These are phyloP conservation scores for Chlorops oryzae DNA, from an alignment of 1,140 invertebrate genomes.

Conservation along the genomic window DNA sequence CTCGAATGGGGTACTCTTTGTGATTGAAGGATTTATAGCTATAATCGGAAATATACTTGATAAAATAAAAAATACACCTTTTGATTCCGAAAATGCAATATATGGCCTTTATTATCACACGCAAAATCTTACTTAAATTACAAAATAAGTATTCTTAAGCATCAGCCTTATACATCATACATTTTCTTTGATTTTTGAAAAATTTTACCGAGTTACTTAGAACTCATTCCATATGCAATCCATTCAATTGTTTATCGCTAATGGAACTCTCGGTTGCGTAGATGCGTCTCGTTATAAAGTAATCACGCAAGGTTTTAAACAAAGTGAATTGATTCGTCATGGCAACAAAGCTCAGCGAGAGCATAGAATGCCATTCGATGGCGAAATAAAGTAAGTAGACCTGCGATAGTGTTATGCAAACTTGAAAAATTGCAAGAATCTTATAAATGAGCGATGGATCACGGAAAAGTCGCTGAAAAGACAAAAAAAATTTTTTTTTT, in stretches of 20 bases:
- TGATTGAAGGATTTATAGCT: too few species aligned
- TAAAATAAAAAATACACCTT: too few species aligned
- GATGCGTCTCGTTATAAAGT: conserved; percentile 74
- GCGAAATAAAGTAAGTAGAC: conserved; percentile 69
- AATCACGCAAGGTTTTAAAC: conserved; percentile 82
- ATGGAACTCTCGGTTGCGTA: conserved; percentile 69
- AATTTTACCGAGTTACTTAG: background rate
- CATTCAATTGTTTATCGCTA: too few species aligned
- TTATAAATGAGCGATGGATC: conserved; percentile 79
- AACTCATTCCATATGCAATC: conserved; percentile 5
- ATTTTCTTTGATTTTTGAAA: background rate
- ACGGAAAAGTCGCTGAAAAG: conserved; percentile 73
- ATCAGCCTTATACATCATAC: background rate
- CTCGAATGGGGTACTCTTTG: too few species aligned
- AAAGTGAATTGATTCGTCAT: conserved; percentile 88
- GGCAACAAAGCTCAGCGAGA: conserved; percentile 77
- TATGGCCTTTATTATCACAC: too few species aligned
- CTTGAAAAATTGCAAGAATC: conserved; percentile 65
- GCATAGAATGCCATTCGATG: conserved; percentile 84
- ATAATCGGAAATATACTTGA: too few species aligned
- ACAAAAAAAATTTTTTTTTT: conserved; percentile 22
- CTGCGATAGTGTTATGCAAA: conserved; percentile 68
- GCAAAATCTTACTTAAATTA: background rate
- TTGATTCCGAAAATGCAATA: too few species aligned
- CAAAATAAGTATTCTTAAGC: background rate